Percentiles rank a stretch among this genome's conserved stretches.
Evolutionary conservation across 2,888 invertebrate genomes (phyloP).

Genomic region (Ornithoptera priamus): DNA sequence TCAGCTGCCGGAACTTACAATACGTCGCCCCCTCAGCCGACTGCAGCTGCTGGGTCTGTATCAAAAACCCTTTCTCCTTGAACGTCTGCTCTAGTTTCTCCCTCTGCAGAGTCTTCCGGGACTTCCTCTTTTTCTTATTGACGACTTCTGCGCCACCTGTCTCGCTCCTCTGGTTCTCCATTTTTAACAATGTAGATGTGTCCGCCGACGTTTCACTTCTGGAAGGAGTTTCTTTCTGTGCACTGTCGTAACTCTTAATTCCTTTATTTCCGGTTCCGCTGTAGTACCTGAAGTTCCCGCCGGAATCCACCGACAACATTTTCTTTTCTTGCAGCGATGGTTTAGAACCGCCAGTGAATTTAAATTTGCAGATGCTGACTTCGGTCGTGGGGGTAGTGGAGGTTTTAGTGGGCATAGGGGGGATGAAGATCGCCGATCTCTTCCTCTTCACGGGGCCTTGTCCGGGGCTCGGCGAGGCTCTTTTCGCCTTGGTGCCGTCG

Average conservation of each 20-base stretch:
- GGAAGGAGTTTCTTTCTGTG: slow-evolving; percentile 85
- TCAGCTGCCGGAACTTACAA: slow-evolving; percentile 93
- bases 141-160: slow-evolving; percentile 60
- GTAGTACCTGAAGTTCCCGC: slow-evolving; percentile 93
- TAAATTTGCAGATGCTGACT: slow-evolving; percentile 95
- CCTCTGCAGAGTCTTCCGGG: slow-evolving; percentile 89
- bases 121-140: slow-evolving; percentile 84
- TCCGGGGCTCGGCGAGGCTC: slow-evolving; percentile 59
- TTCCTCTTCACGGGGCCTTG: slow-evolving; percentile 83
- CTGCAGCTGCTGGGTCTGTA: slow-evolving; percentile 95
- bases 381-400: slow-evolving; percentile 89
- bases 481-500: slow-evolving; percentile 69
- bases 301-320: slow-evolving; percentile 93
- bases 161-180: slow-evolving; percentile 38
- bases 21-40: slow-evolving; percentile 96
- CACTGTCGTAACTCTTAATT: slow-evolving; percentile 89
- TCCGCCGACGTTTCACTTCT: slow-evolving; percentile 53
- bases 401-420: slow-evolving; percentile 87
- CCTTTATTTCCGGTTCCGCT: slow-evolving; percentile 91
- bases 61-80: slow-evolving; percentile 94
- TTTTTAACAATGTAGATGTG: slow-evolving; percentile 45
- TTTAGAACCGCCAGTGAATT: slow-evolving; percentile 94
- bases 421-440: slow-evolving; percentile 91
- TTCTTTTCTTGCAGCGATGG: slow-evolving; percentile 94
- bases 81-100: slow-evolving; percentile 95